These are phyloP conservation scores for Autographa pulchrina DNA, from an alignment of 2,888 invertebrate species.

Conservation along the genomic window DNA sequence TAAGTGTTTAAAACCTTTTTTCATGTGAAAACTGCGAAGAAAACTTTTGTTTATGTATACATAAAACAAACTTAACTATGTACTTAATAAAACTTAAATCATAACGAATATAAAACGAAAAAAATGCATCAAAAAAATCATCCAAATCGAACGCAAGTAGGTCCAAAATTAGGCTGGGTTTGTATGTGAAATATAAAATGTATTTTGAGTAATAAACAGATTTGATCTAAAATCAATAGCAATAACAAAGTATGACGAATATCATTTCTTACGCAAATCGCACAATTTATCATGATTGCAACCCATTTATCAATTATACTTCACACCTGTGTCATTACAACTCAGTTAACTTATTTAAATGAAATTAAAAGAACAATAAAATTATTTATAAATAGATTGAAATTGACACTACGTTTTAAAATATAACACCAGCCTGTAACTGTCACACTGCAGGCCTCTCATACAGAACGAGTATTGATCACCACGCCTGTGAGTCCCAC, in stretches of 20 bases:
- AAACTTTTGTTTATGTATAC: too few relatives aligned
- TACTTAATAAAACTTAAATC: too few relatives aligned
- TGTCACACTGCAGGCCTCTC: constrained; percentile 1
- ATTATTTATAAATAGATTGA: not conserved
- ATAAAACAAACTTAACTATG: too few relatives aligned
- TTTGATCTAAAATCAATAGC: not conserved
- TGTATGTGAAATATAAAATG: too few relatives aligned
- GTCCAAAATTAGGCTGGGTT: too few relatives aligned
- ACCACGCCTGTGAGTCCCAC: not conserved
- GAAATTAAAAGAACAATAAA: not conserved
- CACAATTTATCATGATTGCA: not conserved
- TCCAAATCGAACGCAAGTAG: too few relatives aligned
- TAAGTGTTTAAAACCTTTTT: too few relatives aligned
- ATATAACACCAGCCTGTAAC: not conserved
- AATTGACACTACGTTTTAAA: not conserved
- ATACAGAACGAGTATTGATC: constrained; percentile 2
- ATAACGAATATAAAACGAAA: too few relatives aligned
- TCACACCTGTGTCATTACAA: not conserved
- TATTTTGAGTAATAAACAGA: not conserved
- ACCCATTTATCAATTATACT: not conserved
- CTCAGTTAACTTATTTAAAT: not conserved
- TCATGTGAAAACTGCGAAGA: too few relatives aligned
- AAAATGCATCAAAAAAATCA: too few relatives aligned
- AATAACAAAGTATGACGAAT: constrained; percentile 1
- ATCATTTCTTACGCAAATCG: not conserved